Conservation (phyloP, 1,140 invertebrate genomes). For the Drosophila novamexicana region DNA sequence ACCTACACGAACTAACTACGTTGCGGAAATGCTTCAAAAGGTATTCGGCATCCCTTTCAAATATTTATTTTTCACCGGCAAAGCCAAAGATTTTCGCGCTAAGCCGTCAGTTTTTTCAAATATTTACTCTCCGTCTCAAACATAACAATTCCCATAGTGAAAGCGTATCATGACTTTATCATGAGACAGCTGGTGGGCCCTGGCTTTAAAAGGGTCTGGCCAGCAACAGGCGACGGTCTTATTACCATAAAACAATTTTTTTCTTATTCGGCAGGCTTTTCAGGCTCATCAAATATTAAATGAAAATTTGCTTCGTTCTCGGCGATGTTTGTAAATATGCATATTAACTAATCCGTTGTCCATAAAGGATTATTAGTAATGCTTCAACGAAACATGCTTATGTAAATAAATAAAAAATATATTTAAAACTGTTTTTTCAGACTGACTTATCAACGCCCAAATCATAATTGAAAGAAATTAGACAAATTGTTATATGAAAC, state of each 20-base stretch:
- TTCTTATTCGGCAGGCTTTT: conserved; percentile 13
- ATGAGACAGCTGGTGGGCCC: conserved; percentile 52
- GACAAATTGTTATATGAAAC: too few species aligned
- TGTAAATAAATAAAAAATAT: too few species aligned
- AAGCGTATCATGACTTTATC: conserved; percentile 59
- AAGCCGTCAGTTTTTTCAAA: conserved; percentile 53
- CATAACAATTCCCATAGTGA: conserved; percentile 10
- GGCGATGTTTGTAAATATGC: conserved; percentile 27
- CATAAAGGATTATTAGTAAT: conserved; percentile 45
- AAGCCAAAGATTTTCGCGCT: conserved; percentile 31
- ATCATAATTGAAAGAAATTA: too few species aligned
- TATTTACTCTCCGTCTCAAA: conserved; percentile 32
- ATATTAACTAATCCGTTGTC: conserved; percentile 49
- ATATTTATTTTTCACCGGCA: conserved; percentile 59
- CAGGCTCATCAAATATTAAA: conserved; percentile 64
- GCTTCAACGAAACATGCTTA: not conserved
- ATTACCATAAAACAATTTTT: conserved; percentile 12
- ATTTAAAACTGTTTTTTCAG: too few species aligned
- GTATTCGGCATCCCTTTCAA: conserved; percentile 40
- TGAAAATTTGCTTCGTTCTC: conserved; percentile 37
- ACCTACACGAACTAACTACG: conserved; percentile 15
- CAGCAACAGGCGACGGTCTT: conserved; percentile 23
- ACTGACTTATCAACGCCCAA: too few species aligned
- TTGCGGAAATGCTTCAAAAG: conserved; percentile 29
- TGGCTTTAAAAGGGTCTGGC: conserved; percentile 22